Evolutionary conservation across 2,888 invertebrate species (phyloP).

Genomic region (Drosophila basisetae): DNA sequence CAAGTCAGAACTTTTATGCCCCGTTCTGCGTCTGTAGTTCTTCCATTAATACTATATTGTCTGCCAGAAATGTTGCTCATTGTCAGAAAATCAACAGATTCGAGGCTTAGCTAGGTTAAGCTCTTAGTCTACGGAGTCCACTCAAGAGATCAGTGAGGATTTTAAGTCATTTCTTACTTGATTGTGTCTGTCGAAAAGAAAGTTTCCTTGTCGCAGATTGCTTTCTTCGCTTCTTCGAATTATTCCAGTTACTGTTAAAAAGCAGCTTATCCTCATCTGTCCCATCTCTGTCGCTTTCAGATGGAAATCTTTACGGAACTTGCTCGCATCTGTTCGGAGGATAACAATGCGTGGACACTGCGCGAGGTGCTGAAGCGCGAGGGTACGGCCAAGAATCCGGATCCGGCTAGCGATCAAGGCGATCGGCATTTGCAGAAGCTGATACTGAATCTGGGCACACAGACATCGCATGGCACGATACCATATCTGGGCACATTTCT

Average conservation of each 20-base stretch:
- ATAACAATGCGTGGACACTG: constrained; percentile 98
- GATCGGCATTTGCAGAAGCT: constrained; percentile 94
- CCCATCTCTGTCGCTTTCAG: constrained; percentile 75
- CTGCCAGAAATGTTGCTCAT: background rate
- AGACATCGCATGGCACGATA: constrained; percentile 96
- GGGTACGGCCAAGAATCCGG: constrained; percentile 99
- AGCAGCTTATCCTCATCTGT: background rate
- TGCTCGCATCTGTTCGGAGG: constrained; percentile 98
- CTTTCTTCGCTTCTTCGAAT: background rate
- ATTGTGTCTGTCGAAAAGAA: background rate
- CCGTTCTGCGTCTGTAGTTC: background rate
- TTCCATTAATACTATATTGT: background rate
- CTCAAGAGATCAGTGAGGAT: background rate
- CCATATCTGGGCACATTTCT: constrained; percentile 99
- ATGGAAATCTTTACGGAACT: constrained; percentile 96
- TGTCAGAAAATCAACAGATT: background rate
- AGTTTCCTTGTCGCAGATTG: fast-evolving
- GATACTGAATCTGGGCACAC: constrained; percentile 91
- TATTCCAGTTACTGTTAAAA: background rate
- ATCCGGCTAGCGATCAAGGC: constrained; percentile 92
- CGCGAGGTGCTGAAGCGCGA: constrained; percentile 96
- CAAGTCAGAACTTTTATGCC: background rate
- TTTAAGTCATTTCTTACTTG: background rate
- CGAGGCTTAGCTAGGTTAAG: background rate
- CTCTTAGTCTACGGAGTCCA: background rate